Percentiles rank a stretch among this genome's conserved stretches.
Conservation (phyloP, 2,113 vertebrate species). For the Lepidothrix coronata region DNA sequence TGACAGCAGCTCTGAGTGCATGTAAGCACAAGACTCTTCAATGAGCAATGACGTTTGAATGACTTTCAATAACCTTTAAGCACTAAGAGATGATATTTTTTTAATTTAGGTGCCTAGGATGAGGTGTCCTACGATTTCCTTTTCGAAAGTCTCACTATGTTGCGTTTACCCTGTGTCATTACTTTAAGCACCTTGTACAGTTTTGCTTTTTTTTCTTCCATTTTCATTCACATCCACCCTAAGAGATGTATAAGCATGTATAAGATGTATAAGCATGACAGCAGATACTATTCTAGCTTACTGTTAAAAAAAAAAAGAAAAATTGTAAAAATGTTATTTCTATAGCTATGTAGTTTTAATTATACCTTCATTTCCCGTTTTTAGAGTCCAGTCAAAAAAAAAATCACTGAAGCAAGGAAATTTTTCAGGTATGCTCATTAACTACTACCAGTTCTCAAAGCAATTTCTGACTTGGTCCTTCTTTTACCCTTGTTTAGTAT, state of each 20-base stretch:
- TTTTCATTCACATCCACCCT: neutral
- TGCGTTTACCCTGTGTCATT: neutral
- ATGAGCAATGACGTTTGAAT: neutral
- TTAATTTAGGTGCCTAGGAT: neutral
- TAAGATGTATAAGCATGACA: neutral
- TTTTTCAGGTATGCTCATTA: neutral
- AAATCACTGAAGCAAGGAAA: neutral
- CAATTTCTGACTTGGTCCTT: neutral
- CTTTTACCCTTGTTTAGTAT: neutral
- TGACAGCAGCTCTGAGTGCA: neutral
- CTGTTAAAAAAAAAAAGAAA: neutral
- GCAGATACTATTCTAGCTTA: neutral
- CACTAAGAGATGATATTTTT: neutral
- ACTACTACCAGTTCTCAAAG: neutral
- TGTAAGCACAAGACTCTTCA: neutral
- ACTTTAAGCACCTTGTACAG: neutral
- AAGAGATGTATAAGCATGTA: neutral
- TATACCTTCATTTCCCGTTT: neutral
- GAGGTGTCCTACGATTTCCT: neutral
- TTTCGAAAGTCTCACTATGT: neutral
- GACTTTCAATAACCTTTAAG: neutral
- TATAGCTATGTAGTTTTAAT: neutral
- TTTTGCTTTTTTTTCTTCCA: neutral
- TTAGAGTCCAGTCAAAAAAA: neutral
- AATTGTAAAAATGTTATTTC: neutral